These are phyloP conservation scores for Paraescarpia echinospica DNA, from an alignment of 1,140 invertebrate genomes.

Conservation along the genomic window DNA sequence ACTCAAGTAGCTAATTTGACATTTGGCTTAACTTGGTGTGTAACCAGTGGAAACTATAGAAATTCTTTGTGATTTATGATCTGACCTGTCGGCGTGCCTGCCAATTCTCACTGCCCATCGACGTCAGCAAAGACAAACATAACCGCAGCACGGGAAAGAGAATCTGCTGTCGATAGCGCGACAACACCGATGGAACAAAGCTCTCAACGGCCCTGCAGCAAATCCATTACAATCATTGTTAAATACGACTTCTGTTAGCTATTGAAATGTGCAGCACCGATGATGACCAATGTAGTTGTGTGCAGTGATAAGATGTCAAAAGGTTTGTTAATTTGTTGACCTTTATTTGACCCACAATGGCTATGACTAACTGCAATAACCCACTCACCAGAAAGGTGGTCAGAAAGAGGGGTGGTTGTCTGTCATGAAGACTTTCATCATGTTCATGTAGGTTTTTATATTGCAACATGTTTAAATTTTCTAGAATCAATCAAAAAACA, in stretches of 20 bases:
- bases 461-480: not conserved
- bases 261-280: not conserved
- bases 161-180: conserved; percentile 75
- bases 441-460: no score
- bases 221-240: not conserved
- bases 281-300: no score
- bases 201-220: conserved; percentile 30
- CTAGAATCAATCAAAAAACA: not conserved
- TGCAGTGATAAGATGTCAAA: no score
- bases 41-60: not conserved
- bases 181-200: conserved; percentile 67
- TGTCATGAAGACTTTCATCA: no score
- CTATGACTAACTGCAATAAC: no score
- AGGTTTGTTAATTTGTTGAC: no score
- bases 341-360: no score
- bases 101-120: conserved; percentile 78
- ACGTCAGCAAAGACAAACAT: conserved; percentile 79
- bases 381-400: no score
- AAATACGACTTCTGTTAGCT: not conserved
- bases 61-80: not conserved
- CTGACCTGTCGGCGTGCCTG: conserved; percentile 71
- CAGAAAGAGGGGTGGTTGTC: no score
- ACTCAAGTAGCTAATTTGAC: not conserved
- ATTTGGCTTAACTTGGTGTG: not conserved
- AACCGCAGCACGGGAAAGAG: conserved; percentile 74